Evolutionary conservation across 2,113 vertebrate species (phyloP).

Genomic region (Microcebus jonahi): DNA sequence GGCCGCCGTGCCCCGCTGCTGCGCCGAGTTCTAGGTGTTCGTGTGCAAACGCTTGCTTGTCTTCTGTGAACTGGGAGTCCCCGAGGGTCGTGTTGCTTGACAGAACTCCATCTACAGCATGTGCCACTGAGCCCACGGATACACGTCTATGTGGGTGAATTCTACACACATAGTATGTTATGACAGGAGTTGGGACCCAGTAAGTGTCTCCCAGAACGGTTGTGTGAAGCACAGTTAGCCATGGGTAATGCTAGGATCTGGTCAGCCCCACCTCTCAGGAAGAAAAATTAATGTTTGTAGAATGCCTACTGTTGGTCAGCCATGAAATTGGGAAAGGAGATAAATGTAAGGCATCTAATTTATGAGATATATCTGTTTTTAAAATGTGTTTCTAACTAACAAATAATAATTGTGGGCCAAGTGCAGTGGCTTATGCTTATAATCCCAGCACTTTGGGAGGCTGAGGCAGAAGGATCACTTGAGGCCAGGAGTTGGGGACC

Average conservation of each 20-base stretch:
- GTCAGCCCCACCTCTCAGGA: not conserved
- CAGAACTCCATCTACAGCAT: not conserved
- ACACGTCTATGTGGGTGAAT: fast-evolving
- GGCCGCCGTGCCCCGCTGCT: fast-evolving
- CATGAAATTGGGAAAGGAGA: not conserved
- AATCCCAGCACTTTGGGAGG: no score
- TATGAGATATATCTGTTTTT: not conserved
- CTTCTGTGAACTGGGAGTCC: not conserved
- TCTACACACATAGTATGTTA: not conserved
- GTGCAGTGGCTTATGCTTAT: no score
- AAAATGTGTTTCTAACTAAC: not conserved
- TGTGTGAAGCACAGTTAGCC: fast-evolving
- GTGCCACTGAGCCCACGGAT: not conserved
- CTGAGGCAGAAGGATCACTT: no score
- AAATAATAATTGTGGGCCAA: not conserved
- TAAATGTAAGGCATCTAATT: not conserved
- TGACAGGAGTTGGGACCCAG: not conserved
- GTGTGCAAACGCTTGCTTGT: fast-evolving
- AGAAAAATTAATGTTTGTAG: not conserved
- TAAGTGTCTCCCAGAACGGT: not conserved
- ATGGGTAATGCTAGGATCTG: not conserved
- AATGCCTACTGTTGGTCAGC: not conserved
- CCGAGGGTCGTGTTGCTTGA: no score
- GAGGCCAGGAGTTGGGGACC: no score
- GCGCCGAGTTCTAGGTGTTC: not conserved